These are phyloP conservation scores for Acanthopleura granulata DNA, from an alignment of 2,888 invertebrate genomes.

Conservation along the genomic window DNA sequence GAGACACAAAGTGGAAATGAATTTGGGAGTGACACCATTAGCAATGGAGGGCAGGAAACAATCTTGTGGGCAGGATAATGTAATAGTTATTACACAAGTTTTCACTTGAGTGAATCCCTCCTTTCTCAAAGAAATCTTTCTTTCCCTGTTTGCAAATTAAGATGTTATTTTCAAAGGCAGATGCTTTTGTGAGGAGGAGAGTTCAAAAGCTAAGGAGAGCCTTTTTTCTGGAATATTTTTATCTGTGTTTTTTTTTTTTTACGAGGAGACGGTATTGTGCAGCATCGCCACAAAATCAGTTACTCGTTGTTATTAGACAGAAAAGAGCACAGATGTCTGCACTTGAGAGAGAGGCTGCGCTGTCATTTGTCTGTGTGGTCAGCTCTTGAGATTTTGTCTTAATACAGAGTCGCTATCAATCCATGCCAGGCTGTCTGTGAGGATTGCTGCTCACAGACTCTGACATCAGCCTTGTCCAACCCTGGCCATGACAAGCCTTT, in stretches of 20 bases:
- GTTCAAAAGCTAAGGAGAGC: background rate
- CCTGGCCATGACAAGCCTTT: too few species aligned
- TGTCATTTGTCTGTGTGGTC: constrained; percentile 10
- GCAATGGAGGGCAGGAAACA: too few species aligned
- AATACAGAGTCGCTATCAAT: constrained; percentile 3
- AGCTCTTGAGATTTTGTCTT: constrained; percentile 16
- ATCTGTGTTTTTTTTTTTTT: background rate
- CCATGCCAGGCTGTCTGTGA: background rate
- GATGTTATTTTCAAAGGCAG: background rate
- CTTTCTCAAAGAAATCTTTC: background rate
- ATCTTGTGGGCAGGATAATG: too few species aligned
- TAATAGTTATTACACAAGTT: background rate
- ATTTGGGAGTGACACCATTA: too few species aligned
- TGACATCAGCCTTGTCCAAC: too few species aligned
- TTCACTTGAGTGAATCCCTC: background rate
- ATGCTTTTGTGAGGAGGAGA: background rate
- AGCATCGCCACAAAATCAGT: background rate
- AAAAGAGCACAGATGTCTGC: constrained; percentile 17
- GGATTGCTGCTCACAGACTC: too few species aligned
- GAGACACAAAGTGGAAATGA: background rate
- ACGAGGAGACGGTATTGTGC: too few species aligned
- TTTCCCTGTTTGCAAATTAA: constrained; percentile 7
- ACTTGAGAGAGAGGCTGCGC: constrained; percentile 13
- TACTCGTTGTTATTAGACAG: background rate
- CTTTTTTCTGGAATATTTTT: background rate